Evolutionary conservation across 1,140 invertebrate genomes (phyloP), one percentile per base, ranked within the genome.

Genomic region (Drosophila kanapiae): DNA sequence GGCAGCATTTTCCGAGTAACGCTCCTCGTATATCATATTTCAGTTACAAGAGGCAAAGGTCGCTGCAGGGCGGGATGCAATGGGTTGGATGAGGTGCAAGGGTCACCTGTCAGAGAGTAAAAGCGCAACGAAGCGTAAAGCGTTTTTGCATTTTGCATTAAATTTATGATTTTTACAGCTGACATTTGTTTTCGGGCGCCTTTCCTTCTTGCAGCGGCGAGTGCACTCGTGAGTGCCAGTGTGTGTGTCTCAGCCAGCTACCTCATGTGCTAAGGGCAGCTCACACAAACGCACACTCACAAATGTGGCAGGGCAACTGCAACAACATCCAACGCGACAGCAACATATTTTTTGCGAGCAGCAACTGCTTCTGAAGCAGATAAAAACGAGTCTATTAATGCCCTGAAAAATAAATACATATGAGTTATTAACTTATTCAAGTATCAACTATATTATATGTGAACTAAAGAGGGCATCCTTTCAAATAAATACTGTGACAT

Each of bases 121-220:
- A 88, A 88, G 84, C 78, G 84, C 84, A 88, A 69, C 84, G 84
- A 78, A 88, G 85, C 75, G 78, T 62, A 90, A 85, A 64, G 54
- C 75, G 71, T 85, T 88, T 88, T 78, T 90, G 84, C 84, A 90
- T 90, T 88, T 88, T 88, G 86, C 85, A 90, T 85, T 78, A 88
- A 88, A 88, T 88, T 88, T 88, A 88, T 88, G 85, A 88, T 88
- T 90, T 90, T 90, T 88, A 87, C 85, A 90, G 85, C 85, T 88
- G 85, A 82, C 85, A 88, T 88, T 88, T 88, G 85, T 88, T 91
- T 78, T 77, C 72, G 80, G 83, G 84, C 83, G 84, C 72, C 84
- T 47, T 61, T 37, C 51, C 57, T 69, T 74, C 40, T 64, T 62
- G 72, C 58, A 49, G 63, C 72, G 68, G 45, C 64, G 64, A 77